A percentile compares a stretch with the other conserved stretches of the same genome.
Conservation (phyloP, 2,113 vertebrate genomes). For the Eonycteris spelaea region DNA sequence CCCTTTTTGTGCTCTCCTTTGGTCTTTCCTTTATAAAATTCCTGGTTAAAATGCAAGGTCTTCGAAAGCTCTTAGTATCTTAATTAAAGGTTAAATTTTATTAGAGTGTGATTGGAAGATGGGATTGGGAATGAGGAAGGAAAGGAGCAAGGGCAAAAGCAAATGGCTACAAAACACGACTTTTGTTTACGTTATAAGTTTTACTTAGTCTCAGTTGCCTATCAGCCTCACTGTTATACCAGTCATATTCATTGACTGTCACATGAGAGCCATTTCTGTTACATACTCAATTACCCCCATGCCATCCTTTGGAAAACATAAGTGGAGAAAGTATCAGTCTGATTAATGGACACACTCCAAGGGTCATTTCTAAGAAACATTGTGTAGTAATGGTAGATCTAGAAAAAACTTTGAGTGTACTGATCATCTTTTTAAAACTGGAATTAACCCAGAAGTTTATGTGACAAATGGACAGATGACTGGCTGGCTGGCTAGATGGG, state of each 20-base stretch:
- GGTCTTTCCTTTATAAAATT: slow-evolving; percentile 1
- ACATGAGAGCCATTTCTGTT: background rate
- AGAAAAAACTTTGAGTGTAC: background rate
- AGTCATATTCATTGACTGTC: background rate
- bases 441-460: background rate
- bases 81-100: background rate
- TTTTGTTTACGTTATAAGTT: background rate
- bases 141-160: background rate
- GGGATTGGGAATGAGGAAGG: background rate
- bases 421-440: slow-evolving; percentile 1
- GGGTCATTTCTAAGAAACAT: background rate
- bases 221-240: background rate
- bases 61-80: background rate
- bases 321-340: background rate
- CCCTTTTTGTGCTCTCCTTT: background rate
- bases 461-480: background rate
- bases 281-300: background rate
- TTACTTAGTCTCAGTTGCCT: background rate
- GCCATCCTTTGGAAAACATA: background rate
- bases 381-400: background rate
- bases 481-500: background rate
- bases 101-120: background rate
- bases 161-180: background rate
- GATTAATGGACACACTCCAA: background rate
- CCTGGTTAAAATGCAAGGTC: background rate